Conservation (phyloP, 2,888 invertebrate genomes). For the Calameuta pallipes region DNA sequence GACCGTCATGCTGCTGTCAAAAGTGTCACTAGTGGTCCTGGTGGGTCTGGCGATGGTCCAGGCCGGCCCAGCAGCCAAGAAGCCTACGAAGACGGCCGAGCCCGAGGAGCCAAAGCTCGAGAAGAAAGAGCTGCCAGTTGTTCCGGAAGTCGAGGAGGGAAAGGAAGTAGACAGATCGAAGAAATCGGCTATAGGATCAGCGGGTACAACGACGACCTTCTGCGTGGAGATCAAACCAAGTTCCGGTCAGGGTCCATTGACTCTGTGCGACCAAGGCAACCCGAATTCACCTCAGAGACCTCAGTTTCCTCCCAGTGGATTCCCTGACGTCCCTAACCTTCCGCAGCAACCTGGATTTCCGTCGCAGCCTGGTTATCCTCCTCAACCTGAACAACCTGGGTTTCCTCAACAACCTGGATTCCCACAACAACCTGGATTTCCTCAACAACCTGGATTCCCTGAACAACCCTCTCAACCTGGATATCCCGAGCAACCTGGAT, state of each 20-base stretch:
- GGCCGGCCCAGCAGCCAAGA: constrained; percentile 26
- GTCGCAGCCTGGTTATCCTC: neutral
- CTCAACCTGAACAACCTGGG: neutral
- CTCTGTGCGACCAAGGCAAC: too few species aligned
- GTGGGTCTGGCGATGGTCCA: constrained; percentile 25
- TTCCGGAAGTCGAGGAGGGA: constrained; percentile 17
- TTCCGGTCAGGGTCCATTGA: too few species aligned
- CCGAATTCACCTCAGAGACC: too few species aligned
- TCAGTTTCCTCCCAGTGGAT: too few species aligned
- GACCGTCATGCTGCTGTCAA: neutral
- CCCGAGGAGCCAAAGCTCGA: constrained; percentile 13
- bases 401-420: neutral
- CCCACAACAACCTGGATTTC: neutral
- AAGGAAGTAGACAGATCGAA: constrained; percentile 44
- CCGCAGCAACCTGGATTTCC: too few species aligned
- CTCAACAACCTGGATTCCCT: neutral
- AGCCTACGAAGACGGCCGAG: constrained; percentile 13
- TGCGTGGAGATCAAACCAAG: constrained; percentile 66
- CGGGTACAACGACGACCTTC: constrained; percentile 61
- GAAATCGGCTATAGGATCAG: constrained; percentile 50
- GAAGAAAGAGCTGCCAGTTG: constrained; percentile 9
- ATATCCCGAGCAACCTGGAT: neutral
- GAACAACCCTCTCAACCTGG: neutral
- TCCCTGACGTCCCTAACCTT: too few species aligned
- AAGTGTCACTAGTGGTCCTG: constrained; percentile 18